Evolutionary conservation across 2,797 vertebrate genomes (phyloP).

Genomic region (Hyperoplus immaculatus): DNA sequence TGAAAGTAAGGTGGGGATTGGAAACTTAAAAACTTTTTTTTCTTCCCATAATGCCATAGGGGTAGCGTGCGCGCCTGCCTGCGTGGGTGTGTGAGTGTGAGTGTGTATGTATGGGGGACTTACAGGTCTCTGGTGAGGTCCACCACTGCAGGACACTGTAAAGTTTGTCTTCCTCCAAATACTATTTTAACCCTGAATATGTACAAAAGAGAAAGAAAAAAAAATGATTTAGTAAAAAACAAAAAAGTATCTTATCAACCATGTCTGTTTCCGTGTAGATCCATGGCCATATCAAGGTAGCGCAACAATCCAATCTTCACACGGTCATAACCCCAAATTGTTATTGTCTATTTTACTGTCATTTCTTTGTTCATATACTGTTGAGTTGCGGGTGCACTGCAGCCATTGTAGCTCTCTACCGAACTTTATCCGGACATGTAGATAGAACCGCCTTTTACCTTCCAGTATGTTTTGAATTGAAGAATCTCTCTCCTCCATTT

Average conservation of each 20-base stretch:
- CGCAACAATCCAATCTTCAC: slow-evolving; percentile 67
- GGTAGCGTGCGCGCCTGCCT: slow-evolving; percentile 54
- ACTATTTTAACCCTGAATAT: slow-evolving; percentile 84
- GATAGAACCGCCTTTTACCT: slow-evolving; percentile 80
- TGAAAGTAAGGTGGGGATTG: slow-evolving; percentile 39
- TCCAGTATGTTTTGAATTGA: slow-evolving; percentile 55
- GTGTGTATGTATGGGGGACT: slow-evolving; percentile 64
- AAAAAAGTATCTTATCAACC: slow-evolving; percentile 71
- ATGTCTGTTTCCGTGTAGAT: slow-evolving; percentile 74
- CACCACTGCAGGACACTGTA: slow-evolving; percentile 93
- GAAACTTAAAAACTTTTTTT: slow-evolving; percentile 53
- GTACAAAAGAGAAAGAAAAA: slow-evolving; percentile 78
- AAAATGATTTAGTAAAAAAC: slow-evolving; percentile 68
- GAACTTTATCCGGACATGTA: slow-evolving; percentile 88
- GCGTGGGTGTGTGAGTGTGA: slow-evolving; percentile 10
- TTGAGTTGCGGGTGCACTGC: slow-evolving; percentile 74
- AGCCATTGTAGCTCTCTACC: slow-evolving; percentile 91
- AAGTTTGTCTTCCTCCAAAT: slow-evolving; percentile 96
- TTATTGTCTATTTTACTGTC: slow-evolving; percentile 75
- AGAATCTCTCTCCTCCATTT: slow-evolving; percentile 70
- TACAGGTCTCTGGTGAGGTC: slow-evolving; percentile 84
- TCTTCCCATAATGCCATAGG: slow-evolving; percentile 76
- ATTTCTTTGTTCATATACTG: slow-evolving; percentile 46
- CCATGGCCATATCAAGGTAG: slow-evolving; percentile 81
- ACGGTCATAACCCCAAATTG: slow-evolving; percentile 43